Conservation (phyloP, 2,113 vertebrate genomes). For the Callipepla californica region DNA sequence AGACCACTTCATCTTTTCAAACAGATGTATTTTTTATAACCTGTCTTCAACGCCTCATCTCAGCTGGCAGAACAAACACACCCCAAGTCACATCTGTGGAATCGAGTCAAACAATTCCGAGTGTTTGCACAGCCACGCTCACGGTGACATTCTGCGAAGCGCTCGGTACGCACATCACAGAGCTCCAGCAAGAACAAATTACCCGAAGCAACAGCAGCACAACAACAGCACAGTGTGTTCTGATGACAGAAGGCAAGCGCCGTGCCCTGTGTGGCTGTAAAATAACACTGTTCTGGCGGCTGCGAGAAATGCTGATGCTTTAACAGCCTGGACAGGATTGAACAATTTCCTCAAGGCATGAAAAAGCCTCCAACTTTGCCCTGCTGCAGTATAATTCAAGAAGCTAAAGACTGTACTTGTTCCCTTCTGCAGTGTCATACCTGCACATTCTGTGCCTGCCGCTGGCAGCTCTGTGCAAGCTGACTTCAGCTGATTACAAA, state of each 20-base stretch:
- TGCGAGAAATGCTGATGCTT: not conserved
- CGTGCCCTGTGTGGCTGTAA: accelerated
- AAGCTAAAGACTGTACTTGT: not conserved
- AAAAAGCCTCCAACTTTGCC: not conserved
- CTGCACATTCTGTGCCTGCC: accelerated
- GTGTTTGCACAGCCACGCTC: not conserved
- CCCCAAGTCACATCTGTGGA: not conserved
- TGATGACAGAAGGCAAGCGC: not conserved
- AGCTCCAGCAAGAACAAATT: not conserved
- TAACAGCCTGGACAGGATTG: not conserved
- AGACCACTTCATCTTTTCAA: constrained; percentile 23
- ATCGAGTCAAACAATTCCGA: accelerated
- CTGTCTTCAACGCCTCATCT: constrained; percentile 23
- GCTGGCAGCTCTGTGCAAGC: not conserved
- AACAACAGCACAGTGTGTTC: not conserved
- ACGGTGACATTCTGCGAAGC: not conserved
- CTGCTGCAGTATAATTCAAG: not conserved
- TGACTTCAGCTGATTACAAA: not conserved
- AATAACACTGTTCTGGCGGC: not conserved
- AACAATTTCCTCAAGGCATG: not conserved
- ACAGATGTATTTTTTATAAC: not conserved
- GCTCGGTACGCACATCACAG: not conserved
- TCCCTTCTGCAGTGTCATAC: not conserved
- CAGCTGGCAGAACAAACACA: constrained; percentile 36
- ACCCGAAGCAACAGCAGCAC: not conserved